Evolutionary conservation across 1,140 invertebrate species (phyloP).

Genomic region (Drosophila hydei): DNA sequence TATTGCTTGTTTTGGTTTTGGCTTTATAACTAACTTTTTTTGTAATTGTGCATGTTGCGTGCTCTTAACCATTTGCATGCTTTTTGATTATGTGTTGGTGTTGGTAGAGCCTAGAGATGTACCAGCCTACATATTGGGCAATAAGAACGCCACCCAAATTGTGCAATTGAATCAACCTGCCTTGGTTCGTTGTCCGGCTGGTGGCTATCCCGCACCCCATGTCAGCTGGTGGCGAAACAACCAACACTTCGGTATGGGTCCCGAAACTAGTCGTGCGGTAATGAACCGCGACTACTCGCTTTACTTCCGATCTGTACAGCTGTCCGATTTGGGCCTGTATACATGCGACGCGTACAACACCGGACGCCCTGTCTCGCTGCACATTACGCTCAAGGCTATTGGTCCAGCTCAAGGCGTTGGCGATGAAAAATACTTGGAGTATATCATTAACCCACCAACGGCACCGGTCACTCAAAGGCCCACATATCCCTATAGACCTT

Average conservation of each 20-base stretch:
- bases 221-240: conserved; percentile 95
- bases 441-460: conserved; percentile 85
- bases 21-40: conserved; percentile 57
- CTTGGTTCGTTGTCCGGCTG: conserved; percentile 91
- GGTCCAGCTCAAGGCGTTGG: conserved; percentile 86
- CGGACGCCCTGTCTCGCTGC: conserved; percentile 90
- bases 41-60: conserved; percentile 38
- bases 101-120: conserved; percentile 84
- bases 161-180: conserved; percentile 89
- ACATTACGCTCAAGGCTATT: conserved; percentile 88
- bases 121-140: conserved; percentile 85
- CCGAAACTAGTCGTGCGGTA: conserved; percentile 89
- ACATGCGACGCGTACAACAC: conserved; percentile 95
- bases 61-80: conserved; percentile 48
- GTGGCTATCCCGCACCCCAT: conserved; percentile 91
- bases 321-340: conserved; percentile 91
- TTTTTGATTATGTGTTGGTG: conserved; percentile 48
- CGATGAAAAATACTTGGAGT: conserved; percentile 85
- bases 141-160: conserved; percentile 86
- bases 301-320: conserved; percentile 88
- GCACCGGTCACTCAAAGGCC: conserved; percentile 67
- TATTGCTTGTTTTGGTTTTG: conserved; percentile 53
- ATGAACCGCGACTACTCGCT: conserved; percentile 90
- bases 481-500: conserved; percentile 84
- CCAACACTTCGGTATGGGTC: conserved; percentile 88